phyloP scores from a whole-genome alignment of 2,797 vertebrate species.

The Lepidocolaptes lacrymiger region DNA sequence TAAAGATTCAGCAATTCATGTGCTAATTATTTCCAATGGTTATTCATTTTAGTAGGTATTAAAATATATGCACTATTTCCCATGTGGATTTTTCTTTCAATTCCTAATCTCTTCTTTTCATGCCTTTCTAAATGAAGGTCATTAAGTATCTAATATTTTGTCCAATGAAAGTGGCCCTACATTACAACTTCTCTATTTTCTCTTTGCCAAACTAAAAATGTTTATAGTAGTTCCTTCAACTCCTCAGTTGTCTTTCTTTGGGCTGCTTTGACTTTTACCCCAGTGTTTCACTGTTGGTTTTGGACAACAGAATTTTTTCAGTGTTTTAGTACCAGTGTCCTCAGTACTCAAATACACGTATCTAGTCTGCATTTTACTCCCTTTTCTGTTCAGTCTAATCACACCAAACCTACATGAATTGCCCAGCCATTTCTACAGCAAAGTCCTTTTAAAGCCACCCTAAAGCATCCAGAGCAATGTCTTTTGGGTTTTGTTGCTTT shows the following conservation, averaged over 20 bases:
- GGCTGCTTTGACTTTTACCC: background rate
- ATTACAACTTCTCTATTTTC: background rate
- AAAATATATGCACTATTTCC: background rate
- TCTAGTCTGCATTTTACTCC: background rate
- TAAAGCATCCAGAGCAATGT: background rate
- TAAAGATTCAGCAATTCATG: constrained; percentile 18
- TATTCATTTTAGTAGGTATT: constrained; percentile 13
- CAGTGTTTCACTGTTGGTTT: background rate
- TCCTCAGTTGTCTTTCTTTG: background rate
- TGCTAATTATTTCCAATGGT: constrained; percentile 20
- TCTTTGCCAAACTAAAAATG: background rate
- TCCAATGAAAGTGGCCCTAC: background rate
- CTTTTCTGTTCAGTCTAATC: background rate
- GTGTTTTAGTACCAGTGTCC: background rate
- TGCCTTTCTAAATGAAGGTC: constrained; percentile 14
- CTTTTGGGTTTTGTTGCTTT: background rate
- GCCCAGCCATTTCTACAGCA: background rate
- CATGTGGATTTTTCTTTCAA: background rate
- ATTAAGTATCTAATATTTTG: background rate
- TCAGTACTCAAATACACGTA: background rate
- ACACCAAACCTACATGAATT: background rate
- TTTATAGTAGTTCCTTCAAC: background rate
- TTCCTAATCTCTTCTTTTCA: constrained; percentile 19
- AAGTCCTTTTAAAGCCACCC: background rate
- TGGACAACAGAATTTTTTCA: background rate